phyloP scores from a whole-genome alignment of 2,888 invertebrate genomes.

The Ophion ellenae region DNA sequence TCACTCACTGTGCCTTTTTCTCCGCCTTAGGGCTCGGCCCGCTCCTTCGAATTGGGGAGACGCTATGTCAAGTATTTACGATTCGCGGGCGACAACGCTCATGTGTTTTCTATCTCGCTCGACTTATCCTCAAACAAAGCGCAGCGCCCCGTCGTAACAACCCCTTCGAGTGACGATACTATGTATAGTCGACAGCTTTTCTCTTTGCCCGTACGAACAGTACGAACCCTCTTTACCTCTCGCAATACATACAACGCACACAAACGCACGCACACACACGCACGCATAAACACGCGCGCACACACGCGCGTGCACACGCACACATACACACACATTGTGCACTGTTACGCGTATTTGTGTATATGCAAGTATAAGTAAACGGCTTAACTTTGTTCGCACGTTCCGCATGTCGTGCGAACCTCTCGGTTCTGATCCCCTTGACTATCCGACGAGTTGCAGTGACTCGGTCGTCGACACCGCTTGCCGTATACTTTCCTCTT shows the following conservation, averaged over 20 bases:
- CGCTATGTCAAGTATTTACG: neutral
- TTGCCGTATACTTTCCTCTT: slow-evolving; percentile 24
- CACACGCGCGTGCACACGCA: too few relatives aligned
- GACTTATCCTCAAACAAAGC: slow-evolving; percentile 22
- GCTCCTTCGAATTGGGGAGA: neutral
- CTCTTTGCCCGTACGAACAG: slow-evolving; percentile 39
- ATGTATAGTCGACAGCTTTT: slow-evolving; percentile 27
- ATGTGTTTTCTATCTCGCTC: slow-evolving; percentile 30
- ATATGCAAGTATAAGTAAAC: slow-evolving; percentile 5
- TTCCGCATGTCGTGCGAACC: slow-evolving; percentile 42
- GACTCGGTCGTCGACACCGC: slow-evolving; percentile 54
- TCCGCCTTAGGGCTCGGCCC: neutral
- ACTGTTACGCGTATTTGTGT: neutral
- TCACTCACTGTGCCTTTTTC: neutral
- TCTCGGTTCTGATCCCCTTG: slow-evolving; percentile 43
- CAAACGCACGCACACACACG: too few relatives aligned
- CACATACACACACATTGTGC: too few relatives aligned
- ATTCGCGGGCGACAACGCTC: neutral
- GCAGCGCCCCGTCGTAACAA: slow-evolving; percentile 37
- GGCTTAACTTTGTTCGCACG: slow-evolving; percentile 36
- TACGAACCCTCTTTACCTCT: slow-evolving; percentile 49
- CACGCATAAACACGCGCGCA: too few relatives aligned
- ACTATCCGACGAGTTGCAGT: slow-evolving; percentile 36
- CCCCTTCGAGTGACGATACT: slow-evolving; percentile 28
- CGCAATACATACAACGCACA: neutral